A percentile compares a stretch with the other conserved stretches of the same genome.
Conservation (phyloP, 2,113 vertebrate species). For the Lasiurus borealis region DNA sequence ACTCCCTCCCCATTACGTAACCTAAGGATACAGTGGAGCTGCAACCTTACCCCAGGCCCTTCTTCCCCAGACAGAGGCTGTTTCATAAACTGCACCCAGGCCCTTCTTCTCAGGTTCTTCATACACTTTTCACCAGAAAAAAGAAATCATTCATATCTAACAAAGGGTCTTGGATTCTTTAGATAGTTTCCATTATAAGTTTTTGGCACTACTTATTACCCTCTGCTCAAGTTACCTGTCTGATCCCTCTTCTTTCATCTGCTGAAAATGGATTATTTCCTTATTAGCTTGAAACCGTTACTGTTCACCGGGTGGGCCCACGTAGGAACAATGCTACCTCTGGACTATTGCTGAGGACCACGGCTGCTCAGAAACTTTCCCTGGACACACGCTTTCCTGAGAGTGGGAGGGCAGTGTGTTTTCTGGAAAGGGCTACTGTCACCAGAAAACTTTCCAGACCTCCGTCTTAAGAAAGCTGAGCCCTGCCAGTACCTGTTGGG, state of each 20-base stretch:
- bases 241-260: conserved; percentile 90
- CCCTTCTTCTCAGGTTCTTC: conserved; percentile 91
- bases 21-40: conserved; percentile 75
- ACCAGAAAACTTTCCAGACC: neutral
- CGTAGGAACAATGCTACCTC: conserved; percentile 81
- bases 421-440: neutral
- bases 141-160: conserved; percentile 91
- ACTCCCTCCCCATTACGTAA: conserved; percentile 82
- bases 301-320: conserved; percentile 84
- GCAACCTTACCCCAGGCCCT: conserved; percentile 85
- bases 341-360: conserved; percentile 78
- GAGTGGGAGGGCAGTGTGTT: neutral
- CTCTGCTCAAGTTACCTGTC: conserved; percentile 88
- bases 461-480: neutral
- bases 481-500: neutral
- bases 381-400: neutral
- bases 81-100: conserved; percentile 88
- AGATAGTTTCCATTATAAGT: conserved; percentile 89
- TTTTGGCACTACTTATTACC: conserved; percentile 86
- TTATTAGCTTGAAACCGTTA: conserved; percentile 86
- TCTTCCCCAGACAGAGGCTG: conserved; percentile 88
- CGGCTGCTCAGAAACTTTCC: conserved; percentile 37
- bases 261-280: conserved; percentile 90
- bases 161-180: conserved; percentile 88
- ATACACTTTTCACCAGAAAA: conserved; percentile 88